Evolutionary conservation across 2,888 invertebrate species (phyloP).

Genomic region (Cabera pusaria): DNA sequence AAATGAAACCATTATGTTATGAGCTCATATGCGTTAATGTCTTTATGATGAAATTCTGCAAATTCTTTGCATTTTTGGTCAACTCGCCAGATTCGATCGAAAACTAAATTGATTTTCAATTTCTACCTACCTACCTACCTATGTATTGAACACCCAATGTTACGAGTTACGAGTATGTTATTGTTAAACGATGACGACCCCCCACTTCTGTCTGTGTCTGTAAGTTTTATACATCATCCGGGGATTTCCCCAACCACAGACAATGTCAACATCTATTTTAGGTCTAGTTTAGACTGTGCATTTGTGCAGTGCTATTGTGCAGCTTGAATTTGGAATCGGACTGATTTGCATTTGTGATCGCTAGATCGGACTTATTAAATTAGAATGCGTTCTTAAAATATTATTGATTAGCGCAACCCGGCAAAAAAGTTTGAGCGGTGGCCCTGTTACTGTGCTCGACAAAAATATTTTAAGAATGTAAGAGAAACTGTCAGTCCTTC

Average conservation of each 20-base stretch:
- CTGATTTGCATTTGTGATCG: too few relatives aligned
- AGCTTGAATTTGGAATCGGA: too few relatives aligned
- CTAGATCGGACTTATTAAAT: too few relatives aligned
- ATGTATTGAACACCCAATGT: neutral
- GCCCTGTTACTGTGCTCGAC: neutral
- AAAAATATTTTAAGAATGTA: neutral
- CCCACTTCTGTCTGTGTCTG: too few relatives aligned
- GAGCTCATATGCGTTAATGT: slow-evolving; percentile 1
- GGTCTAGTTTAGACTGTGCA: too few relatives aligned
- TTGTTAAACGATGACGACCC: too few relatives aligned
- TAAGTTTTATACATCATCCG: too few relatives aligned
- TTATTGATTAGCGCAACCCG: neutral
- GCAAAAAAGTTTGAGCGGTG: neutral
- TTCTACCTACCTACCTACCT: neutral
- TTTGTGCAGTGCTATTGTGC: too few relatives aligned
- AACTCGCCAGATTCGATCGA: neutral
- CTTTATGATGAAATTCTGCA: slow-evolving; percentile 1
- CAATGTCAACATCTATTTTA: too few relatives aligned
- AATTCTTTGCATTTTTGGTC: slow-evolving; percentile 1
- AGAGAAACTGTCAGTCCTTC: neutral
- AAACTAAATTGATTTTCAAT: neutral
- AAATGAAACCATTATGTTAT: neutral
- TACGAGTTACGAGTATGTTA: neutral
- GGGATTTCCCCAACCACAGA: too few relatives aligned
- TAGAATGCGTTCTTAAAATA: neutral